Evolutionary conservation across 2,797 vertebrate genomes (phyloP), one percentile per base, ranked within the genome.

Genomic region (Tolypeutes matacus): DNA sequence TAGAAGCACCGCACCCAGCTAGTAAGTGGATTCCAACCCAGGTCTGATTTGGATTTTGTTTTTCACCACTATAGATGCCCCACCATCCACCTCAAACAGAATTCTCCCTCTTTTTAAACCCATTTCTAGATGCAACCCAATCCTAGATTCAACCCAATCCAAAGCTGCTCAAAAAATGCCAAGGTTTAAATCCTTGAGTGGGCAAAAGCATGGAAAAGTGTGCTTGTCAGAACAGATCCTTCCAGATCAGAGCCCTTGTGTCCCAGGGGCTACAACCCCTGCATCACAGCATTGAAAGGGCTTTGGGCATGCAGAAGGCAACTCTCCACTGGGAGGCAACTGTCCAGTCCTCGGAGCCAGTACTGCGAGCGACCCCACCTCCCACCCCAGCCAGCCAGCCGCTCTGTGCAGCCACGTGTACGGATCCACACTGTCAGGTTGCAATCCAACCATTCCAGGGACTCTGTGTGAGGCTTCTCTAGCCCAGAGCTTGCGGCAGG

Each of bases 401-500:
- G 23, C 85, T 91, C 51, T 88, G 18, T 58, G 88, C 31, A 23
- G 77, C 34, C 70, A 94, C 69, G 83, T 88, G 80, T 94, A 49
- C 73, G 17, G 70, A 88, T 53, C 73, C n/a, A 23, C 21, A 14
- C 64, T 20, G 90, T 87, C 97, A 96, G 93, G 65, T 85, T 92
- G 84, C 90, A 96, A 80, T 60, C 92, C 78, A 95, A 69, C 53
- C 77, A 69, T 92, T 73, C 90, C 3, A 34, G 89, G 89, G 81
- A 93, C 58, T 60, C 95, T 25, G 78, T 72, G 78, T 11, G 0
- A 65, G 76, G 70, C 56, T 75, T 8, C 42, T 60, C 25, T 75
- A 62, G 58, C 14, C 65, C 10, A 11, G 65, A 49, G 7, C 15
- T 12, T 58, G 17, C 65, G 15, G 64, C 49, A 0, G 10, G 49